These are phyloP conservation scores for Aldabrachelys gigantea DNA, from an alignment of 2,113 vertebrate genomes.

Conservation along the genomic window DNA sequence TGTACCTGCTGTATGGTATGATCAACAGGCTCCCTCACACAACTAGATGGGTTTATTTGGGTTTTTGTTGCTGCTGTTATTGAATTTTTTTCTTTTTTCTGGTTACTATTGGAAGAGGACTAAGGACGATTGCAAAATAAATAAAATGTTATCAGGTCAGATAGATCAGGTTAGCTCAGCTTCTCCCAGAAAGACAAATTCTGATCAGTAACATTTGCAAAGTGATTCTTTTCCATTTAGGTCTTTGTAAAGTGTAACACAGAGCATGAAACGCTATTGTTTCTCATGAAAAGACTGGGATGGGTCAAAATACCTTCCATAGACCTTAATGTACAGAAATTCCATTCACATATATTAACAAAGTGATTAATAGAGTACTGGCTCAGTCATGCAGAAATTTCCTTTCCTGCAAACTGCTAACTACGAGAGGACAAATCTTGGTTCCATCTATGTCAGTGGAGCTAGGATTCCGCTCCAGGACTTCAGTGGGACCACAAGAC, in stretches of 20 bases:
- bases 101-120: background rate
- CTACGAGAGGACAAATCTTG: background rate
- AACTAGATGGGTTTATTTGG: background rate
- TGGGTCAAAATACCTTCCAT: background rate
- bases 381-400: background rate
- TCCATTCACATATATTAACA: background rate
- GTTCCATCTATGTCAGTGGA: background rate
- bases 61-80: background rate
- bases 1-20: background rate
- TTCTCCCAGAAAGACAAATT: background rate
- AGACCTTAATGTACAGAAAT: background rate
- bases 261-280: background rate
- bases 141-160: background rate
- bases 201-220: background rate
- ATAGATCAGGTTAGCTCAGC: background rate
- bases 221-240: background rate
- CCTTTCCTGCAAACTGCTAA: background rate
- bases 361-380: background rate
- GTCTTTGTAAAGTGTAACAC: background rate
- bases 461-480: background rate
- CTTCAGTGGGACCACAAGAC: background rate
- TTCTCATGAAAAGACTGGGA: background rate
- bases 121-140: background rate
- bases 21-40: background rate
- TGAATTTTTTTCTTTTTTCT: background rate